Conservation (phyloP, 2,888 invertebrate genomes). For the Margaritifera margaritifera region DNA sequence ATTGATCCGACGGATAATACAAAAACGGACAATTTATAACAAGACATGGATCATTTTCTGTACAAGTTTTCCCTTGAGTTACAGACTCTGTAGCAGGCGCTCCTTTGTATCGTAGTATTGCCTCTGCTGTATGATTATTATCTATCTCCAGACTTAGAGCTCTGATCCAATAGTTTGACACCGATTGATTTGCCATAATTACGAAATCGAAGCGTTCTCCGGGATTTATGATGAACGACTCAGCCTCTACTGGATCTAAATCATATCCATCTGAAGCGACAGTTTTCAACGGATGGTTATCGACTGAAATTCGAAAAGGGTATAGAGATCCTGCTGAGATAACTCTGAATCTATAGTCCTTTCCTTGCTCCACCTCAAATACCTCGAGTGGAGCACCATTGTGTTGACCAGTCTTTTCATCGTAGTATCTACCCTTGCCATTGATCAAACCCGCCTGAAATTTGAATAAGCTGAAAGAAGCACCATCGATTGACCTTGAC, state of each 20-base stretch:
- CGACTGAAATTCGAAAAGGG: slow-evolving; percentile 51
- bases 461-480: slow-evolving; percentile 33
- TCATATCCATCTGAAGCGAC: slow-evolving; percentile 56
- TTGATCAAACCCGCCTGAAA: slow-evolving; percentile 55
- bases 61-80: slow-evolving; percentile 24
- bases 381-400: slow-evolving; percentile 45
- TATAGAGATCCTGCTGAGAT: slow-evolving; percentile 49
- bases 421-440: slow-evolving; percentile 49
- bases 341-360: slow-evolving; percentile 49
- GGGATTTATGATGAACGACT: slow-evolving; percentile 49
- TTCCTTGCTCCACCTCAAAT: slow-evolving; percentile 32
- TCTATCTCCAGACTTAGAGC: slow-evolving; percentile 42
- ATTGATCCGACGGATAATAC: slow-evolving; percentile 27
- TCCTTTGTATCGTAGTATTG: slow-evolving; percentile 46
- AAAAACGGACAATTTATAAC: slow-evolving; percentile 53
- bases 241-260: slow-evolving; percentile 39
- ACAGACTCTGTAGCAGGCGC: slow-evolving; percentile 32
- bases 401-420: slow-evolving; percentile 17
- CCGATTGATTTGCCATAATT: slow-evolving; percentile 40
- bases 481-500: slow-evolving; percentile 32
- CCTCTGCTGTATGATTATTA: slow-evolving; percentile 31
- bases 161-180: slow-evolving; percentile 57
- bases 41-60: slow-evolving; percentile 24
- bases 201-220: slow-evolving; percentile 60
- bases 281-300: slow-evolving; percentile 45